Evolutionary conservation across 2,888 invertebrate genomes (phyloP).

Genomic region (Mythimna loreyi): DNA sequence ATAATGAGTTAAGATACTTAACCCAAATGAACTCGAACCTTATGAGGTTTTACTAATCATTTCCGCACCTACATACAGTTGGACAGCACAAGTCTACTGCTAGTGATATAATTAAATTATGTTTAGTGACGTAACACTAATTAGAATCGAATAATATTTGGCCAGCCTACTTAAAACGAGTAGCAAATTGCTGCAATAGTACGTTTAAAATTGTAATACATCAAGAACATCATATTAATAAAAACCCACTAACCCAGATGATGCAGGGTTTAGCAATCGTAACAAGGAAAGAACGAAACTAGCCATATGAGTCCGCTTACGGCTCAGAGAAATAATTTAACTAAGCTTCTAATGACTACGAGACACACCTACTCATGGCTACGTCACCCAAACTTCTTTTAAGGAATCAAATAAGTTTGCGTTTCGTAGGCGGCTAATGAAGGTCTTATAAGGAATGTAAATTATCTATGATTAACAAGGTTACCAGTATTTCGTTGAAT

Average conservation of each 20-base stretch:
- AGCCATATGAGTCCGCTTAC: conserved; percentile 21
- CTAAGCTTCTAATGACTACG: conserved; percentile 32
- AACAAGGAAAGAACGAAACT: conserved; percentile 54
- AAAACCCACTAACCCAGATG: conserved; percentile 74
- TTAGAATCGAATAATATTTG: conserved; percentile 32
- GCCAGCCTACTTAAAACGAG: conserved; percentile 57
- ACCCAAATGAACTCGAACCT: conserved; percentile 20
- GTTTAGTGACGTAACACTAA: conserved; percentile 22
- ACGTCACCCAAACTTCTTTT: conserved; percentile 39
- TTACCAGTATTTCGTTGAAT: conserved; percentile 77
- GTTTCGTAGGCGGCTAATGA: conserved; percentile 61
- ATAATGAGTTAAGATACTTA: conserved; percentile 2
- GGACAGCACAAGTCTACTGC: neutral
- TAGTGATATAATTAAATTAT: neutral
- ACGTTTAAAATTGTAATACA: conserved; percentile 58
- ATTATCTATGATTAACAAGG: conserved; percentile 75
- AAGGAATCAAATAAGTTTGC: conserved; percentile 40
- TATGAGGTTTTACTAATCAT: conserved; percentile 13
- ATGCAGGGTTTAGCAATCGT: conserved; percentile 63
- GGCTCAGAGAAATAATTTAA: conserved; percentile 30
- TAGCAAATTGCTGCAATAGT: conserved; percentile 53
- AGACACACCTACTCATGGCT: conserved; percentile 41
- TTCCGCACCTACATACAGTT: neutral
- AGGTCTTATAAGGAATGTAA: conserved; percentile 69
- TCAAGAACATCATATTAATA: conserved; percentile 63